phyloP scores from a whole-genome alignment of 2,797 vertebrate species.

The Lithobates sylvaticus region DNA sequence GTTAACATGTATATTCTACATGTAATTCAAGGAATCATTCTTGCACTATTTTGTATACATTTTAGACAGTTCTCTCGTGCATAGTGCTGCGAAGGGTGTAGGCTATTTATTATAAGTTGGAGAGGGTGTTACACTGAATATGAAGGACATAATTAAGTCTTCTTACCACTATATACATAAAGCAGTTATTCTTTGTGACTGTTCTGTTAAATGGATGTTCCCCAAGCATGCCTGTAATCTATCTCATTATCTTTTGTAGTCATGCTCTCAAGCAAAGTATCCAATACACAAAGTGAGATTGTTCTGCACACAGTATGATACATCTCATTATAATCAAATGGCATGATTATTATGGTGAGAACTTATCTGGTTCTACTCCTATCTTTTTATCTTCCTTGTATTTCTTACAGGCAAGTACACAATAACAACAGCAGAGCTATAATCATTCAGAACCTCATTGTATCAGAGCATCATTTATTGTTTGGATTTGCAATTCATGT shows the following conservation, averaged over 20 bases:
- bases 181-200: slow-evolving; percentile 16
- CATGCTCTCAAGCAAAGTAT: slow-evolving; percentile 16
- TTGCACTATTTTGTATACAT: no score
- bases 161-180: slow-evolving; percentile 7
- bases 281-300: neutral
- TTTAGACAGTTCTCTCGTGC: neutral
- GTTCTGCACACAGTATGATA: slow-evolving; percentile 21
- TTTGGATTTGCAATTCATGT: slow-evolving; percentile 32
- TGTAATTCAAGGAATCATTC: no score
- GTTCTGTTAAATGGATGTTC: slow-evolving; percentile 20
- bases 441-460: slow-evolving; percentile 29
- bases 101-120: neutral
- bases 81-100: neutral
- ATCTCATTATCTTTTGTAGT: slow-evolving; percentile 38
- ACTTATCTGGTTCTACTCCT: slow-evolving; percentile 23
- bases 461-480: slow-evolving; percentile 35
- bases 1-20: neutral
- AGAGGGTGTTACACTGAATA: neutral
- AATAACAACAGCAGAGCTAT: slow-evolving; percentile 1
- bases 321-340: slow-evolving; percentile 40
- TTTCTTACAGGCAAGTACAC: slow-evolving; percentile 14
- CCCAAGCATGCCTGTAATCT: neutral
- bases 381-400: slow-evolving; percentile 19
- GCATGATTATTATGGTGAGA: slow-evolving; percentile 21
- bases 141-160: slow-evolving; percentile 21